Percentiles rank a stretch among this genome's conserved stretches.
These are phyloP conservation scores for Drosophila algonquin DNA, from an alignment of 2,888 invertebrate species.

Conservation along the genomic window DNA sequence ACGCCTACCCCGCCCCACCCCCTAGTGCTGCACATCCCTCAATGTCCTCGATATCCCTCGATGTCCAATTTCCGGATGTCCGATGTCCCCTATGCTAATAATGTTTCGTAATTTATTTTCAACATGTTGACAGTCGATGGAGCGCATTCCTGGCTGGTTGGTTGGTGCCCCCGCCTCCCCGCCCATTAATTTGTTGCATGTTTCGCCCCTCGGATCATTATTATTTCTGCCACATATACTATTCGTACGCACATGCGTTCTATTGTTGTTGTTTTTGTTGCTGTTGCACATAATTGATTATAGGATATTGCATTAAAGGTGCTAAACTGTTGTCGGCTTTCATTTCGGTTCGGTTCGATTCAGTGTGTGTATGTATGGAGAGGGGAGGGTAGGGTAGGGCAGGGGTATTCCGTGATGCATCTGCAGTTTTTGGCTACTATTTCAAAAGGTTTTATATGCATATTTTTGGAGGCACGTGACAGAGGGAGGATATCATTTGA, in stretches of 20 bases:
- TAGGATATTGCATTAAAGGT: constrained; percentile 70
- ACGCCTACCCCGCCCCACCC: constrained; percentile 5
- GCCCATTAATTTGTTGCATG: constrained; percentile 57
- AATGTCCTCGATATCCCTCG: not conserved
- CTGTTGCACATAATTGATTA: constrained; percentile 68
- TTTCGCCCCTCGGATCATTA: constrained; percentile 23
- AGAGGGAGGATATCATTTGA: not conserved
- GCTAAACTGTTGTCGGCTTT: constrained; percentile 51
- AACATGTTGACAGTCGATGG: constrained; percentile 72
- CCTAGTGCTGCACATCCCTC: not conserved
- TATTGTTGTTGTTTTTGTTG: constrained; percentile 32
- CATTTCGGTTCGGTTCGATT: not conserved
- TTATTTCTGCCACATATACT: constrained; percentile 33
- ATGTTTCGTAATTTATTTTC: constrained; percentile 74
- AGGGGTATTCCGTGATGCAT: not conserved
- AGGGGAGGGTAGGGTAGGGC: too few species aligned
- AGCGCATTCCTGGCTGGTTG: constrained; percentile 47
- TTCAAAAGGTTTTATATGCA: constrained; percentile 9
- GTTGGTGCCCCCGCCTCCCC: constrained; percentile 10
- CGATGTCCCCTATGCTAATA: constrained; percentile 62
- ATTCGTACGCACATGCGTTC: not conserved
- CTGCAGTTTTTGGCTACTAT: constrained; percentile 17
- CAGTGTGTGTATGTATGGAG: not conserved
- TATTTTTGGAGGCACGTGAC: not conserved
- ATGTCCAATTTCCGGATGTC: not conserved